Conservation (phyloP, 2,797 vertebrate species). For the Eutrigla gurnardus region DNA sequence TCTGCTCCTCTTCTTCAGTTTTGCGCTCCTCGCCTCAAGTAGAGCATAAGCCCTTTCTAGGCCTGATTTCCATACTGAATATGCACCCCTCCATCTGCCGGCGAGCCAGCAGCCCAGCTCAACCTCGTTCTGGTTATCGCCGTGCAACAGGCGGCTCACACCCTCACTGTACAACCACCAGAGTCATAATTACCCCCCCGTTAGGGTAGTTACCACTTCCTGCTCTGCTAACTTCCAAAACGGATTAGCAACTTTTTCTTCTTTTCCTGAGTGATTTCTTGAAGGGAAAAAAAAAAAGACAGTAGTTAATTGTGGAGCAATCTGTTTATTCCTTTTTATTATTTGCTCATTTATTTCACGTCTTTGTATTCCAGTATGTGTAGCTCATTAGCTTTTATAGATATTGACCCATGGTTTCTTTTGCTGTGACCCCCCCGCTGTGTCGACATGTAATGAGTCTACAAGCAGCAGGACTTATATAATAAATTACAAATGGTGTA, state of each 20-base stretch:
- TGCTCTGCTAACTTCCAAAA: constrained; percentile 56
- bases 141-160: constrained; percentile 57
- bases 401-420: constrained; percentile 48
- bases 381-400: constrained; percentile 59
- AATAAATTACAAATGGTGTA: constrained; percentile 51
- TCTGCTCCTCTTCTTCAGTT: constrained; percentile 47
- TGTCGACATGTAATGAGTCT: constrained; percentile 52
- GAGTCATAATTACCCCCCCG: constrained; percentile 57
- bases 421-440: constrained; percentile 28
- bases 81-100: constrained; percentile 57
- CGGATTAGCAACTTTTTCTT: constrained; percentile 19
- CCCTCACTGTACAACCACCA: constrained; percentile 45
- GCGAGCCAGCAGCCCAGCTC: constrained; percentile 56
- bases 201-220: constrained; percentile 39
- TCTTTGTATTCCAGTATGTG: constrained; percentile 43
- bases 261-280: constrained; percentile 36
- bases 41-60: constrained; percentile 69
- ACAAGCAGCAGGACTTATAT: constrained; percentile 45
- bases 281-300: background rate
- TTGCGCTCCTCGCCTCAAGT: constrained; percentile 56
- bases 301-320: constrained; percentile 1
- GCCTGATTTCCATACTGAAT: constrained; percentile 76
- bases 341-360: constrained; percentile 46
- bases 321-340: constrained; percentile 38
- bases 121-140: constrained; percentile 65